A percentile compares a stretch with the other conserved stretches of the same genome.
phyloP scores from a whole-genome alignment of 64 coral and sea anemone genomes.

The Montipora capricornis region DNA sequence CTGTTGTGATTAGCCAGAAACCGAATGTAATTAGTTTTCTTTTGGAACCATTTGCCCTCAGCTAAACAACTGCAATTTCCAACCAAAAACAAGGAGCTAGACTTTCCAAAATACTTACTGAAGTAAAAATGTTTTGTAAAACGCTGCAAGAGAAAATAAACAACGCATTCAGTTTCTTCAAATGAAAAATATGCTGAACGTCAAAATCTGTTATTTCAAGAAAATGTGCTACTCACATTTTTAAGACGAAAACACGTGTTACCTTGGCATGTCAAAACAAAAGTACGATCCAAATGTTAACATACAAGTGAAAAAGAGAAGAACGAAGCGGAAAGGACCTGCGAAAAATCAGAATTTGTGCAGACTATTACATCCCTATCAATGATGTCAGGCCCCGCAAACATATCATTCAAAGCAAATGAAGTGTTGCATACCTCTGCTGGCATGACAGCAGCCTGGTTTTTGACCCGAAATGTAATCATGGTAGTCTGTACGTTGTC shows the following conservation, averaged over 20 bases:
- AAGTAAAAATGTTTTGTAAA: conserved; percentile 72
- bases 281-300: conserved; percentile 91
- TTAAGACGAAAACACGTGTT: background rate
- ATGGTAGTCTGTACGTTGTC: background rate
- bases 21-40: too few relatives aligned
- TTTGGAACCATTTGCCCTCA: too few relatives aligned
- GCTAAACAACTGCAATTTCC: too few relatives aligned
- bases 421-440: conserved; percentile 3
- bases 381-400: background rate
- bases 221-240: background rate
- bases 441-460: conserved; percentile 17
- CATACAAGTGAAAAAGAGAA: conserved; percentile 88
- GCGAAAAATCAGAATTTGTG: background rate
- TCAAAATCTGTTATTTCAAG: background rate
- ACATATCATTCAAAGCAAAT: background rate
- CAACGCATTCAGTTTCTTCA: background rate
- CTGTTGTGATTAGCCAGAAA: too few relatives aligned
- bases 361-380: background rate
- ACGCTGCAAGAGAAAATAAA: conserved; percentile 72
- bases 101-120: conserved; percentile 50
- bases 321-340: conserved; percentile 79
- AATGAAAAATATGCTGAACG: background rate
- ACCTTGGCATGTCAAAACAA: conserved; percentile 98
- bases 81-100: too few relatives aligned
- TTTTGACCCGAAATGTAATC: conserved; percentile 18